Base-by-base conservation (phyloP, 1,140 invertebrate species). In the Lepidostoma basale region DNA sequence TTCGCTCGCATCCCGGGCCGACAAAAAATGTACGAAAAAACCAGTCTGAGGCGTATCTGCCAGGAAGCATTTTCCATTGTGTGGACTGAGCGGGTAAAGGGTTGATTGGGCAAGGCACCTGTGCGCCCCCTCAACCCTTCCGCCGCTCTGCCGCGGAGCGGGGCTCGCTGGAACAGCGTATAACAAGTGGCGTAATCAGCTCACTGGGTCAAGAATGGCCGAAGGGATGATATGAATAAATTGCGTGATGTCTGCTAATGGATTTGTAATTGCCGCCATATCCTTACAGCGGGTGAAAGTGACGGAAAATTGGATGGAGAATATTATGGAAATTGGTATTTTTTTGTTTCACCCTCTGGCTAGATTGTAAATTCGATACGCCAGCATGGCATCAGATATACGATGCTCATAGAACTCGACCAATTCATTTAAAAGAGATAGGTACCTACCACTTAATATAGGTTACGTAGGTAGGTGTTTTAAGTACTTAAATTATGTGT, bases 1-100 rank as follows among this genome's bases (percentile, higher is more conserved):
- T 56, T 72, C 36, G 70, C 58, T 69, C 70, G 70, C 70, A 68
- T 72, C 66, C 70, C 56, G 49, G 64, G n/a, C 8, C 54, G 8
- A 62, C 54, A 62, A 67, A 72, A 68, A 69, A 62, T 54, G 67
- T 72, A 69, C 70, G 67, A 68, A 72, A 68, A 72, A 72, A 72
- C 62, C 70, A 56, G 62, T 66, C 66, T 54, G 60, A 68, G 66
- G 62, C 52, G 67, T 68, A 72, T 72, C 70, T 72, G 70, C 70
- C 70, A 72, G 70, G 70, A 72, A 72, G 70, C 70, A 56, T 68
- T 72, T 68, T 44, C 62, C 60, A 69, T 54, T 68, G 59, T 65
- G 65, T 64, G 58, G 52, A 66, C 28, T 68, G 70, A 68, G 63
- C 49, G 62, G 70, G 70, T 72, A 68, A 72, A 72, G 70, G 70